Base-by-base conservation (phyloP, 2,888 invertebrate genomes). In the Dryadula phaetusa region DNA sequence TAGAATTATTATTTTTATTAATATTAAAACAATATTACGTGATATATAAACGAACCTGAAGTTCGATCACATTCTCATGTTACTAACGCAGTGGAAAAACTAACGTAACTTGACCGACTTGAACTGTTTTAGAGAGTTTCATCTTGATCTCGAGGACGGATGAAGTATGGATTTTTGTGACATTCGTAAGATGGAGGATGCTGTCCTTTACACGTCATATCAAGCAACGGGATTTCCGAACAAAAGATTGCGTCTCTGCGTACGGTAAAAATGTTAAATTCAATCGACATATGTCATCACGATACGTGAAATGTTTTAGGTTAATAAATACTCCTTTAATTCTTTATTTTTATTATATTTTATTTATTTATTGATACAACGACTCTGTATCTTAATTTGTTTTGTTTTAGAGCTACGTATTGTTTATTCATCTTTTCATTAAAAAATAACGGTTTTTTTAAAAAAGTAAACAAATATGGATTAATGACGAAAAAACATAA, bases 1-100 rank as follows among this genome's bases (percentile, higher is more conserved):
- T n/a, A n/a, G n/a, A n/a, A n/a, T n/a, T n/a, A n/a, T n/a, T n/a
- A n/a, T n/a, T n/a, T n/a, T n/a, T n/a, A n/a, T n/a, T n/a, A n/a
- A n/a, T 20, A 40, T 34, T 58, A 22, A n/a, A 4, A n/a, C n/a
- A 40, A 22, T 12, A 37, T 54, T 16, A 54, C 62, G 66, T 47
- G 6, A 28, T 7, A 16, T 66, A 61, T 62, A 62, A 66, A 62
- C 12, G 47, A 25, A 8, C 20, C 4, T 34, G 10, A 28, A 56
- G 20, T 72, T 72, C 74, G 72, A 76, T 77, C 70, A 75, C 72
- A 71, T 76, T 79, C 77, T 80, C 79, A 66, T 78, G 77, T 83
- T 81, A 77, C 80, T 75, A 77, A 81, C 82, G 80, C 77, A 73
- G 73, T 74, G 77, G 79, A 79, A 84, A 84, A 84, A 82, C 82